These are phyloP conservation scores for Araneus ventricosus DNA, from an alignment of 1,140 invertebrate species.

Conservation along the genomic window DNA sequence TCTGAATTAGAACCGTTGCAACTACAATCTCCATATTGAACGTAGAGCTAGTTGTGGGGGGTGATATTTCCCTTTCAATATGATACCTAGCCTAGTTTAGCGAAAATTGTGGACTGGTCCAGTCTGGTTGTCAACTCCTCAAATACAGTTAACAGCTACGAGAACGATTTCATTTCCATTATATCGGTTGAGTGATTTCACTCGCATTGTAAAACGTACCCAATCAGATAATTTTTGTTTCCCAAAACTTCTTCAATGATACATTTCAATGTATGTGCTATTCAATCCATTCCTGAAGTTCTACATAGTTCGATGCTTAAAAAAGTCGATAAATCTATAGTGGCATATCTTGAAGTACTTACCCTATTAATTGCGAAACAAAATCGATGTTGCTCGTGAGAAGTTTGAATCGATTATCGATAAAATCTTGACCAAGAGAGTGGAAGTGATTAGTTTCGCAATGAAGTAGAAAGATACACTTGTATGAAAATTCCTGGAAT, in stretches of 20 bases:
- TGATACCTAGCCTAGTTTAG: too few species aligned
- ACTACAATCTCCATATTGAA: too few species aligned
- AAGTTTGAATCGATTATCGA: slow-evolving; percentile 47
- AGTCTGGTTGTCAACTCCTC: too few species aligned
- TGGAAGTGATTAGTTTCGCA: slow-evolving; percentile 31
- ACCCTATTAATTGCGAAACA: slow-evolving; percentile 25
- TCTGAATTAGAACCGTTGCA: too few species aligned
- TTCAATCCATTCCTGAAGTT: background rate
- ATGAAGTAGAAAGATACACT: background rate
- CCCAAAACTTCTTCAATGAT: background rate
- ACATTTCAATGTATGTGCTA: background rate
- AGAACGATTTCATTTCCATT: too few species aligned
- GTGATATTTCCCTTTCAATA: too few species aligned
- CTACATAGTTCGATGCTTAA: background rate
- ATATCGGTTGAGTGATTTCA: too few species aligned
- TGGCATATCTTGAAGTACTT: background rate
- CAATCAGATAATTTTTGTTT: background rate
- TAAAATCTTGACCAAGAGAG: slow-evolving; percentile 36
- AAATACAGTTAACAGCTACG: too few species aligned
- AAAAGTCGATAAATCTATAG: slow-evolving; percentile 54
- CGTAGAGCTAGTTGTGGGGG: too few species aligned
- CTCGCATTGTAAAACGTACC: too few species aligned
- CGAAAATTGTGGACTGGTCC: too few species aligned
- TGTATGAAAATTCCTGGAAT: background rate
- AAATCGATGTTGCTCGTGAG: slow-evolving; percentile 31